Base-by-base conservation (phyloP, 64 coral and sea anemone species). In the Actinia equina region DNA sequence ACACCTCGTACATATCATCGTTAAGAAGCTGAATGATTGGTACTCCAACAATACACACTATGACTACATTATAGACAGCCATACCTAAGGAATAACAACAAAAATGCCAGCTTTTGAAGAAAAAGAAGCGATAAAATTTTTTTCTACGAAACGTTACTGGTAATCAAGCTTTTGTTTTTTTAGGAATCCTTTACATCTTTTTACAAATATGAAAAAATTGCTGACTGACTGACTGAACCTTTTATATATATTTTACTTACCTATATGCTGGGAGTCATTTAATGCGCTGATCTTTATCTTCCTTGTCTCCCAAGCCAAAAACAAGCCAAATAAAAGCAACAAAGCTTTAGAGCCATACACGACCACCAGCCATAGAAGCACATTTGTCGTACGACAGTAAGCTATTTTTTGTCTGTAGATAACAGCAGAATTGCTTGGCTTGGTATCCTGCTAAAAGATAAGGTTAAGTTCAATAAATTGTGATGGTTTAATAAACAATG, bases 1-100 rank as follows among this genome's bases (percentile, higher is more conserved):
- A 86, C 11, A 81, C 22, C 25, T 95, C 74, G 58, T 92, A 91
- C 44, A 87, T 84, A 8, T 59, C 83, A 51, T 81, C 81, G 19
- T 92, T 70, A 53, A 95, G 87, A 64, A 95, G 83, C 20, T 84
- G 76, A 37, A 89, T 88, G 17, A 91, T 85, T 2, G 93, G 93
- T 41, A 79, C 90, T 10, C 93, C 93, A 2, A 95, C 80, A 41
- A 92, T 19, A 46, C 93, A 91, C 17, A 91, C 93, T 70, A 95
- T 95, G 4, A 95, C 89, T 17, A 95, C 89, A 61, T 88, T 95
- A 70, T 95, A 95, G 19, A 95, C 93, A 8, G 93, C 93, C 86
- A 92, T 88, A 27, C 93, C 93, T 95, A 51, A 14, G 79, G 20
- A 12, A 17, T 8, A 71, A 71, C n/a, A 71, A 23, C 11, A 71